phyloP scores from a whole-genome alignment of 2,113 vertebrate genomes.

The Nettapus auritus region DNA sequence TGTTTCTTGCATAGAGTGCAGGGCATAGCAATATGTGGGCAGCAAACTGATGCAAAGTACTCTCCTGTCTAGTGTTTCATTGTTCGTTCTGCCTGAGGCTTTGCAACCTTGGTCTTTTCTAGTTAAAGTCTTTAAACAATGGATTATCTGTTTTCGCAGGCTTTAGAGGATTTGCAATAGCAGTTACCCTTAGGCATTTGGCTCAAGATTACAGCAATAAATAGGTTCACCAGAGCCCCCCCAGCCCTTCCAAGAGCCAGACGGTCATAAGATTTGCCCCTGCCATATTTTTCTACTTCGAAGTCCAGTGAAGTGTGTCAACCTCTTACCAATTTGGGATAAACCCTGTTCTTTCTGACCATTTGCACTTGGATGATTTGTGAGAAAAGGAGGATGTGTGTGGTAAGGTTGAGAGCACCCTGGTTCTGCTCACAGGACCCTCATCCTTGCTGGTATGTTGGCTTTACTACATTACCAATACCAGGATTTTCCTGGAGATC shows the following conservation, averaged over 20 bases:
- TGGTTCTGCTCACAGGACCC: neutral
- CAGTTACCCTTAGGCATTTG: slow-evolving; percentile 51
- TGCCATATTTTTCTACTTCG: neutral
- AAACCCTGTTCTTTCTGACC: neutral
- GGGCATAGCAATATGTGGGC: neutral
- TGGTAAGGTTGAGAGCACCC: neutral
- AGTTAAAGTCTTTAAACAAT: slow-evolving; percentile 68
- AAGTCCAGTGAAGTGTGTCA: neutral
- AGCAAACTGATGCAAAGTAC: slow-evolving; percentile 17
- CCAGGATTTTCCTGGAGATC: neutral
- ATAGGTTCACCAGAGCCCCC: slow-evolving; percentile 11
- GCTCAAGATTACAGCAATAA: slow-evolving; percentile 55
- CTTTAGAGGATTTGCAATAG: slow-evolving; percentile 65
- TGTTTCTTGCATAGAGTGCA: neutral
- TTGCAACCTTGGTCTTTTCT: slow-evolving; percentile 46
- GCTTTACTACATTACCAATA: neutral
- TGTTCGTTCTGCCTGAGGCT: slow-evolving; percentile 53
- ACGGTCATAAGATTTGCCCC: slow-evolving; percentile 21
- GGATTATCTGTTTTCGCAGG: slow-evolving; percentile 58
- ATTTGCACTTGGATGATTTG: neutral
- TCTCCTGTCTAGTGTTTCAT: slow-evolving; percentile 32
- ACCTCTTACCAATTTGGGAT: neutral
- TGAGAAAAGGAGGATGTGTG: neutral
- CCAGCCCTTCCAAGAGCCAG: neutral
- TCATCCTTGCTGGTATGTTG: neutral